Conservation (phyloP, 1,140 invertebrate genomes). For the Atta cephalotes region DNA sequence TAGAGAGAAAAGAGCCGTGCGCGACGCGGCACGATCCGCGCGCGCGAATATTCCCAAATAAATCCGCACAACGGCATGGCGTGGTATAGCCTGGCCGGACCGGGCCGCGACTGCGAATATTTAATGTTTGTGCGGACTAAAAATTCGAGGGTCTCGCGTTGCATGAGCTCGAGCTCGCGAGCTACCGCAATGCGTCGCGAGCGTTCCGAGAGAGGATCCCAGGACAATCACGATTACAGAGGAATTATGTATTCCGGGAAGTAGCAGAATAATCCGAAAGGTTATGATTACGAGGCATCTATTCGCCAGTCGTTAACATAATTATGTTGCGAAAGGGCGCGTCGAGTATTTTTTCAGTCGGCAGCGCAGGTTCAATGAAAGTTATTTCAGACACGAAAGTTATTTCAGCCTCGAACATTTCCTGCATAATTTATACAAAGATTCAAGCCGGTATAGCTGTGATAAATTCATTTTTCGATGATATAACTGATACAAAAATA, state of each 20-base stretch:
- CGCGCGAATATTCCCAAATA: slow-evolving; percentile 38
- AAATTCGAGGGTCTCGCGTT: slow-evolving; percentile 51
- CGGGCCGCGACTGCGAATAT: slow-evolving; percentile 62
- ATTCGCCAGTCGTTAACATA: slow-evolving; percentile 13
- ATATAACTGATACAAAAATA: slow-evolving; percentile 2
- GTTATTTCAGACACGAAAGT: slow-evolving; percentile 36
- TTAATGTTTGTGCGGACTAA: slow-evolving; percentile 60
- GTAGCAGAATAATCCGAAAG: slow-evolving; percentile 12
- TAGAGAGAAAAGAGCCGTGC: slow-evolving; percentile 35
- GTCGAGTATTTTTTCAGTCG: slow-evolving; percentile 33
- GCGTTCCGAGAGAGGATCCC: background rate
- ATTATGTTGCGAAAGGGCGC: slow-evolving; percentile 9
- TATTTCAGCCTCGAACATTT: slow-evolving; percentile 45
- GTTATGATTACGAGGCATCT: slow-evolving; percentile 25
- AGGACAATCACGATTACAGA: slow-evolving; percentile 25
- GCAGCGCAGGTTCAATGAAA: slow-evolving; percentile 1
- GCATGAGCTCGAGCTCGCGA: slow-evolving; percentile 30
- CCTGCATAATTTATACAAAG: slow-evolving; percentile 35
- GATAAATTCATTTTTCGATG: slow-evolving; percentile 19
- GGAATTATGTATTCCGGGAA: slow-evolving; percentile 29
- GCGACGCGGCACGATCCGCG: slow-evolving; percentile 47
- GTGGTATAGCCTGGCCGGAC: slow-evolving; percentile 9
- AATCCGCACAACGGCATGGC: slow-evolving; percentile 34
- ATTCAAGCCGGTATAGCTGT: background rate
- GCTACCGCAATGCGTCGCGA: slow-evolving; percentile 13